Percentiles rank a stretch among this genome's conserved stretches.
These are phyloP conservation scores for Pangasius mekongensis DNA, from an alignment of 2,797 vertebrate species.

Conservation along the genomic window DNA sequence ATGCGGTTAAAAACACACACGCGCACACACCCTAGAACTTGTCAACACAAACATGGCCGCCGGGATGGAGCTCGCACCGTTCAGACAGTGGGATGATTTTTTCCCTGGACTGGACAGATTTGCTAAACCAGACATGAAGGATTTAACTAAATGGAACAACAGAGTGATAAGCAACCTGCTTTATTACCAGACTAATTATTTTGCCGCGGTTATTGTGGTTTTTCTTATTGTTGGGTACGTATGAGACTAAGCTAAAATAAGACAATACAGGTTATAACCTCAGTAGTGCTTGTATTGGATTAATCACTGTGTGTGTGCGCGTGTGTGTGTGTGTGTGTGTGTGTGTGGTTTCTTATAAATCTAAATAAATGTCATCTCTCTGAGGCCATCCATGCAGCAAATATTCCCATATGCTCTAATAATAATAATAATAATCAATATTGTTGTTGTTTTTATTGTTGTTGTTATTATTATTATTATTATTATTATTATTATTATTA, in stretches of 20 bases:
- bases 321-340: not conserved
- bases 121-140: slow-evolving; percentile 83
- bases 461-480: no score
- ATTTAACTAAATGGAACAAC: slow-evolving; percentile 94
- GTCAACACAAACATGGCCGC: slow-evolving; percentile 73
- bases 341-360: not conserved
- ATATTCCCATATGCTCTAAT: not conserved
- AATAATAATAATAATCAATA: not conserved
- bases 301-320: not conserved
- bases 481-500: no score
- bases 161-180: slow-evolving; percentile 91
- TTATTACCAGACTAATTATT: slow-evolving; percentile 96
- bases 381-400: not conserved
- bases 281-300: not conserved
- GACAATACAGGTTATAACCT: not conserved
- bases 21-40: not conserved
- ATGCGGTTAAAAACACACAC: not conserved
- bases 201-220: slow-evolving; percentile 79
- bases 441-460: no score
- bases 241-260: not conserved
- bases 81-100: slow-evolving; percentile 90
- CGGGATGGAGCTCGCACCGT: slow-evolving; percentile 84
- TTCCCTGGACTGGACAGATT: slow-evolving; percentile 87
- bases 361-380: not conserved
- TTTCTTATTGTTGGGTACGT: slow-evolving; percentile 91